A percentile compares a stretch with the other conserved stretches of the same genome.
phyloP scores from a whole-genome alignment of 2,797 vertebrate species.

The Ceryle rudis region DNA sequence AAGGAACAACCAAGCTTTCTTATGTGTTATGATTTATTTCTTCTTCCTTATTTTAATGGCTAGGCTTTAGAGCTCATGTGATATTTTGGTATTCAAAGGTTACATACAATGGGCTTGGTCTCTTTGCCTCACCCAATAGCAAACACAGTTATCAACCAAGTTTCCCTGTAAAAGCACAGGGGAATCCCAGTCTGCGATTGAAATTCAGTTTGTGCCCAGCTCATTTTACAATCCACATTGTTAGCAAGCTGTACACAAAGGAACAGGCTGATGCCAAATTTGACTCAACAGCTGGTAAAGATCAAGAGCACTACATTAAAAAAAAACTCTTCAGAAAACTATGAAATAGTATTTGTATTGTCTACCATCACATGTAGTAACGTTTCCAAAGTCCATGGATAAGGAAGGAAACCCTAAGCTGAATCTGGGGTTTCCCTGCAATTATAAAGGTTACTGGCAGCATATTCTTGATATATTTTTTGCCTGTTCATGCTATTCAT shows the following conservation, averaged over 20 bases:
- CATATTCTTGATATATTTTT: not conserved
- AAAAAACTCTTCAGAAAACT: not conserved
- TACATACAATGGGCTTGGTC: not conserved
- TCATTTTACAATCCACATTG: slow-evolving; percentile 37
- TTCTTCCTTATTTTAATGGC: not conserved
- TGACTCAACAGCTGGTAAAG: slow-evolving; percentile 15
- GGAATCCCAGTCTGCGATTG: slow-evolving; percentile 55
- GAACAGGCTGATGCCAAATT: not conserved
- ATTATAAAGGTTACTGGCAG: not conserved
- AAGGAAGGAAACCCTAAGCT: slow-evolving; percentile 29
- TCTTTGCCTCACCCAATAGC: not conserved
- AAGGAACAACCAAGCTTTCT: not conserved
- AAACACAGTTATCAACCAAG: slow-evolving; percentile 30
- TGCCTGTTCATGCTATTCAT: not conserved
- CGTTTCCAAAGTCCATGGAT: not conserved
- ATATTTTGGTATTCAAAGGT: slow-evolving; percentile 10
- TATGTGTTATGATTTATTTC: not conserved
- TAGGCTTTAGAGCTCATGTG: not conserved
- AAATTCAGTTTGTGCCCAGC: slow-evolving; percentile 8
- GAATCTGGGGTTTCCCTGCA: slow-evolving; percentile 47
- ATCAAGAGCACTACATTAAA: not conserved
- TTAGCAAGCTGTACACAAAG: slow-evolving; percentile 29
- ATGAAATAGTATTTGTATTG: not conserved
- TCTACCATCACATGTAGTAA: not conserved
- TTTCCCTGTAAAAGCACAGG: slow-evolving; percentile 9